A percentile compares a stretch with the other conserved stretches of the same genome.
Evolutionary conservation across 2,888 invertebrate genomes (phyloP).

Genomic region (Epinotia ramella): DNA sequence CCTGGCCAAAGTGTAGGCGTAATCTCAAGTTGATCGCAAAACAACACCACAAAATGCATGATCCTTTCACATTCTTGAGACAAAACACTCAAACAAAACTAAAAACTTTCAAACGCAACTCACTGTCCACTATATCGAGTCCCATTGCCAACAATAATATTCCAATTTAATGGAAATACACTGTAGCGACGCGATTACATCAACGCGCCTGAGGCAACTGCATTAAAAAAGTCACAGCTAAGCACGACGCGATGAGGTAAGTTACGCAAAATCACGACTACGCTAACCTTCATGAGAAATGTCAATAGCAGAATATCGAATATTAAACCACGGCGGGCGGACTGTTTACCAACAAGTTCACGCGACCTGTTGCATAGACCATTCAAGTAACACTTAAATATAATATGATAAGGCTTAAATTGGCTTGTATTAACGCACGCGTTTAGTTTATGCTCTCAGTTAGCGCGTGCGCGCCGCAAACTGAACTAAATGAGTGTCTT

Average conservation of each 20-base stretch:
- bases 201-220: constrained; percentile 68
- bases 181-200: constrained; percentile 57
- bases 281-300: constrained; percentile 79
- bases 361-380: constrained; percentile 12
- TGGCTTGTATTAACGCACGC: background rate
- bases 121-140: constrained; percentile 60
- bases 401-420: background rate
- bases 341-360: constrained; percentile 53
- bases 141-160: constrained; percentile 54
- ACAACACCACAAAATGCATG: constrained; percentile 17
- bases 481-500: constrained; percentile 38
- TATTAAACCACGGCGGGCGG: constrained; percentile 58
- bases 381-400: background rate
- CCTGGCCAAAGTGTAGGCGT: constrained; percentile 35
- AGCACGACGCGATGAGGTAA: constrained; percentile 66
- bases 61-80: constrained; percentile 37
- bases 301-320: constrained; percentile 78
- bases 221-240: constrained; percentile 66
- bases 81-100: constrained; percentile 20
- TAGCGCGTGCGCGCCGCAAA: constrained; percentile 20
- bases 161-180: constrained; percentile 45
- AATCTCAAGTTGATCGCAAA: constrained; percentile 35
- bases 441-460: constrained; percentile 36
- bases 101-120: constrained; percentile 48
- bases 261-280: constrained; percentile 83